Base-by-base conservation (phyloP, 92 coral and sea anemone genomes). In the Montipora capitata region DNA sequence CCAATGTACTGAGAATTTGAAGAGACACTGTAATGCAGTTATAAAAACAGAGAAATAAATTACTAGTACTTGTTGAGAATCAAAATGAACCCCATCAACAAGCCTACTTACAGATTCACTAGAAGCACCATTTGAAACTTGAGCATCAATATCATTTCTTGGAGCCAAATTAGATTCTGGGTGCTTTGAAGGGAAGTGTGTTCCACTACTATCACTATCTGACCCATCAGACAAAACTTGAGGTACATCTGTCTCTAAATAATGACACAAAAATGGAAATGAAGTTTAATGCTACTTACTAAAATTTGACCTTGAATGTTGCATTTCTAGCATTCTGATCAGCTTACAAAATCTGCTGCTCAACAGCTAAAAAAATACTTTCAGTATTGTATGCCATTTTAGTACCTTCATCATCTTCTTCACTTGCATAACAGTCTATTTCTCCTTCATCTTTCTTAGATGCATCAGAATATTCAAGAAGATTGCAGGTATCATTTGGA, bases 381-480 rank as follows among this genome's bases (percentile, higher is more conserved):
- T 27, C 35, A 27, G 35, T 0, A 27, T 27, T 27, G 35, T 27
- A 27, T 48, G 13, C 67, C 66, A 45, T 8, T 7, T 3, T 2
- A 4, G 17, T 52, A 81, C 85, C 85, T 81, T 81, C 85, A 38
- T 68, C 66, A n/a, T 69, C 85, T 49, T 68, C 66, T 14, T 81
- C 85, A 69, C 85, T 81, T 54, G 85, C 69, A 69, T 64, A 40
- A 48, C 41, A 68, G 3, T 66, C 54, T 68, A 81, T 81, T 68
- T 40, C 61, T 45, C 4, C 63, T 27, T 51, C 63, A 48, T 68
- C 77, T 10, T 81, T 64, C 18, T 68, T 68, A 17, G 77, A 40
- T 40, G 15, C 18, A n/a, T 39, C 42, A 38, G 67, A 6, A 69
- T 72, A 81, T 40, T 68, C 62, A 45, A 81, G 15, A 12, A 81